Base-by-base conservation (phyloP, 2,113 vertebrate genomes). In the Smithornis capensis region DNA sequence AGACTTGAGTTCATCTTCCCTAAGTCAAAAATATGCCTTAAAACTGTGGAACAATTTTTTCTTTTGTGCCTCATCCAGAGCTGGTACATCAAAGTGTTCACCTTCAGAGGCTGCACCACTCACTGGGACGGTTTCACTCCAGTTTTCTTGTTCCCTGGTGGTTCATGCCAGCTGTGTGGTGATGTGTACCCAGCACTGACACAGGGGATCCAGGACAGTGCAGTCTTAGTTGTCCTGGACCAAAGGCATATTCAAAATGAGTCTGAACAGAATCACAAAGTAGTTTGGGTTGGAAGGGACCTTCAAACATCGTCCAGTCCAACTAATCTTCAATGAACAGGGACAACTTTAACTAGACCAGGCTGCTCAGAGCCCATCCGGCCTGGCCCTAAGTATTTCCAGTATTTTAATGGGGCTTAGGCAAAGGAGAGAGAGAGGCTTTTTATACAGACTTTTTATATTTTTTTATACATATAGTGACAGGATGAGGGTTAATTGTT, bases 121-220 rank as follows among this genome's bases (percentile, higher is more conserved):
- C 69, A 24, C 35, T 25, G 25, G 12, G 35, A 80, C n/a, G 22
- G 18, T 71, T 85, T 89, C 63, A 21, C 38, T 68, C 21, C 14
- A 52, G 5, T n/a, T 15, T 60, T 56, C 45, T 42, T 44, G 29
- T 29, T 85, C n/a, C 28, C 19, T 62, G 19, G 7, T 38, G 23
- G 19, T 5, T 38, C 42, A 27, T 18, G 10, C 15, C 33, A 19
- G 40, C 14, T n/a, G 16, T 3, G 3, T 9, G 15, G 4, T 55
- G 49, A 18, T 60, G 25, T 33, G 35, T 28, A 17, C 6, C 35
- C 17, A 6, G 44, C 5, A 22, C 31, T 37, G 14, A 16, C 1
- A 1, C 19, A 63, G 25, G 9, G 4, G 3, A 44, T 12, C 38
- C 37, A 14, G 52, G n/a, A 9, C 0, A 8, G 29, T 40, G 31